These are phyloP conservation scores for Cephus sareptanus DNA, from an alignment of 2,888 invertebrate species.

Conservation along the genomic window DNA sequence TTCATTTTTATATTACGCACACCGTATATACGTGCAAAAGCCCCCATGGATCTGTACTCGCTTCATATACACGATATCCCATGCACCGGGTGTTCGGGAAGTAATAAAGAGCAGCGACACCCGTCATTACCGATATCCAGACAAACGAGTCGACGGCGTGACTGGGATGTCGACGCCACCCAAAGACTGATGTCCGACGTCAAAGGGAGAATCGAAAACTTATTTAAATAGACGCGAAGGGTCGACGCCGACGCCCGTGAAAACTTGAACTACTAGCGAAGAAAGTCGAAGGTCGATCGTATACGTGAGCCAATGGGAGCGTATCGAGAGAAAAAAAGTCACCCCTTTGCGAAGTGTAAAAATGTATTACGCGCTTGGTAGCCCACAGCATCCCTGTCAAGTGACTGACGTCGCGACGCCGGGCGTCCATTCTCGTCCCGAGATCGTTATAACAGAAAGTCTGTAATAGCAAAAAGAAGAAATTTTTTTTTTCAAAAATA, in stretches of 20 bases:
- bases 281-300: not conserved
- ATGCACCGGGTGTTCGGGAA: conserved; percentile 47
- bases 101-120: conserved; percentile 43
- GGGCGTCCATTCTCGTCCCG: not conserved
- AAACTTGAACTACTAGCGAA: not conserved
- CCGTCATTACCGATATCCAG: conserved; percentile 47
- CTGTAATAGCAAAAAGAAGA: not conserved
- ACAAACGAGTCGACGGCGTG: conserved; percentile 47
- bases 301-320: not conserved
- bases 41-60: not conserved
- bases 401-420: not conserved
- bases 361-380: conserved; percentile 20
- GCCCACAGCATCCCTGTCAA: not conserved
- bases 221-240: conserved; percentile 36
- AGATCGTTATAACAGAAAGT: not conserved
- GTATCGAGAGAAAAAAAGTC: conserved; percentile 1
- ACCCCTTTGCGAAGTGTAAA: conserved; percentile 10
- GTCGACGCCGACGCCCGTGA: not conserved
- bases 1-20: not conserved
- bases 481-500: not conserved
- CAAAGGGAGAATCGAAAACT: conserved; percentile 48
- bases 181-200: conserved; percentile 46
- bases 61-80: conserved; percentile 36
- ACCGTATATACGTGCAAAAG: not conserved
- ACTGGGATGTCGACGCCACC: conserved; percentile 44